Evolutionary conservation across 2,888 invertebrate species (phyloP).

Genomic region (Agrypnus murinus): DNA sequence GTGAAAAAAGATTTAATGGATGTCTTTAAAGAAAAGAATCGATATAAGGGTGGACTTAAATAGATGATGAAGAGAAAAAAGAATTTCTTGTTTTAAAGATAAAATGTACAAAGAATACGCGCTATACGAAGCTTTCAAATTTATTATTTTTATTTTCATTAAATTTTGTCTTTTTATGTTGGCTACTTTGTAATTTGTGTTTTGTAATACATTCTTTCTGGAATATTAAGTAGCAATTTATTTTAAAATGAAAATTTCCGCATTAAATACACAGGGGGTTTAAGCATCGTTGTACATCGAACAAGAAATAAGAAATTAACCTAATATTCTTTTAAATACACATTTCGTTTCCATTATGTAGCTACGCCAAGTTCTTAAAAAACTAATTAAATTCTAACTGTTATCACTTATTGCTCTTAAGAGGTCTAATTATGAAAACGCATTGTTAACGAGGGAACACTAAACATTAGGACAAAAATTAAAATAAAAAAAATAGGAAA

Average conservation of each 20-base stretch:
- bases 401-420: no score
- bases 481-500: no score
- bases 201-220: constrained; percentile 46
- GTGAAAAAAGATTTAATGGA: no score
- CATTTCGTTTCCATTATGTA: no score
- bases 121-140: constrained; percentile 45
- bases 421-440: no score
- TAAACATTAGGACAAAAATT: neutral
- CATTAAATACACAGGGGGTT: constrained; percentile 45
- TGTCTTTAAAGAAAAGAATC: no score
- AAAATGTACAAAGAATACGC: constrained; percentile 34
- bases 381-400: no score
- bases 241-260: constrained; percentile 48
- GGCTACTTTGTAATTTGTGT: constrained; percentile 49
- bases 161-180: constrained; percentile 45
- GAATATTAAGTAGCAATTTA: constrained; percentile 49
- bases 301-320: constrained; percentile 20
- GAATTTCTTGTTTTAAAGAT: constrained; percentile 28
- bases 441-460: no score
- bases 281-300: constrained; percentile 32
- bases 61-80: no score
- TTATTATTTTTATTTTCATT: constrained; percentile 48
- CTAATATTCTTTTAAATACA: constrained; percentile 12
- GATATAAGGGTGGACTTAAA: no score
- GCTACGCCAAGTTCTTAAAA: no score